Base-by-base conservation (phyloP, 2,888 invertebrate species). In the Pomacea canaliculata region DNA sequence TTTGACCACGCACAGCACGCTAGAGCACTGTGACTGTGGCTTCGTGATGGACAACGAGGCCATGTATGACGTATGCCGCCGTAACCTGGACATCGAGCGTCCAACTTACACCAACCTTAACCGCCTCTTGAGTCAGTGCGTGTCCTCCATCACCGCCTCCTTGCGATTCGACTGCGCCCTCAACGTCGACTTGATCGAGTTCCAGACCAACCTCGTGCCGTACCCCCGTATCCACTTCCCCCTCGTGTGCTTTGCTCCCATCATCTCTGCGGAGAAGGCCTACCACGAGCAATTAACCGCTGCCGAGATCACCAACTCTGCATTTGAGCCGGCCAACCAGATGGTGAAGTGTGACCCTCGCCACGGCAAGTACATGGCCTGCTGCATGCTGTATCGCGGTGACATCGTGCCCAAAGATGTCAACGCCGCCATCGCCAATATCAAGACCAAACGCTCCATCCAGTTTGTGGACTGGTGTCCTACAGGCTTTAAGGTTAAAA, bases 251-350 rank as follows among this genome's bases (percentile, higher is more conserved):
- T 96, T 96, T 90, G 96, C 96, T 48, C 96, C 96, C n/a, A 95
- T 97, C 88, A 96, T 97, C 92, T 96, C 96, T 0, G 96, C 96
- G 77, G 96, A 97, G 92, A 96, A 96, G 92, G 97, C 97, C 16
- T 96, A 96, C 93, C 96, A 97, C 91, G 97, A 97, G 91, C 96
- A 96, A 78, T 76, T 87, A 63, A 82, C 83, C 13, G 83, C 84
- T 49, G 78, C 85, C 48, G 85, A 87, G 75, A 82, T 87, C 69
- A 87, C 87, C 75, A 87, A 83, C 65, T 81, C 84, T 62, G 83
- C 83, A 72, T 87, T 87, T 68, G 86, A 87, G 76, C 86, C 86
- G 27, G 83, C 82, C 56, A 87, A 85, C 77, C 86, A 86, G 79
- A 87, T 90, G 89, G 88, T 88, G 48, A 88, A 88, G 80, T 89